Conservation (phyloP, 1,140 invertebrate species). For the Hylaeus anthracinus region DNA sequence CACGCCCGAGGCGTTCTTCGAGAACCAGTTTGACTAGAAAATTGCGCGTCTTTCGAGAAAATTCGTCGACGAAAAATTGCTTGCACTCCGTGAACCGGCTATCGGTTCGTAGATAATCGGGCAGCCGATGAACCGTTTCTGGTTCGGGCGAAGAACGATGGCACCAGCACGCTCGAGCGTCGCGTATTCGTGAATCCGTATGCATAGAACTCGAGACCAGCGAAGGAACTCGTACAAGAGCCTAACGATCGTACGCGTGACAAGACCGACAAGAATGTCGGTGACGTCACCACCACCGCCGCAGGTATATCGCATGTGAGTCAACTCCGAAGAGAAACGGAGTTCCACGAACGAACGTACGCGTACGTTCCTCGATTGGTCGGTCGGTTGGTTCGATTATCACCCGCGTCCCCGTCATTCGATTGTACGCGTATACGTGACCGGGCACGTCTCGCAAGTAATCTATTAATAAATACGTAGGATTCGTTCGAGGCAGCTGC, state of each 20-base stretch:
- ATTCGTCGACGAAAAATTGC: not conserved
- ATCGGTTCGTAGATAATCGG: not conserved
- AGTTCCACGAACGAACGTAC: conserved; percentile 41
- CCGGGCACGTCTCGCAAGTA: not conserved
- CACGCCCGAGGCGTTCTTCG: too few relatives aligned
- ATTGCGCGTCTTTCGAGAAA: not conserved
- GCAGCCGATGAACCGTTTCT: not conserved
- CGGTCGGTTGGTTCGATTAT: conserved; percentile 8
- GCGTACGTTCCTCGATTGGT: not conserved
- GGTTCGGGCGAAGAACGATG: not conserved
- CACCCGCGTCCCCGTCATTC: not conserved
- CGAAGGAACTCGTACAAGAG: conserved; percentile 61
- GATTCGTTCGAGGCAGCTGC: conserved; percentile 5
- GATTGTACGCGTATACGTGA: not conserved
- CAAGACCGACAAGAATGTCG: conserved; percentile 60
- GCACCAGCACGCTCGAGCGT: not conserved
- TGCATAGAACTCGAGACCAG: not conserved
- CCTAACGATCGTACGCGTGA: conserved; percentile 62
- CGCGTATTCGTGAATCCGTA: conserved; percentile 32
- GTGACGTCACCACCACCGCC: conserved; percentile 52
- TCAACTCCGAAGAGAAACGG: conserved; percentile 24
- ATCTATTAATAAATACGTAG: conserved; percentile 45
- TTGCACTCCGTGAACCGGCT: not conserved
- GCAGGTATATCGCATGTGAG: conserved; percentile 45
- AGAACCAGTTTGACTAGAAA: not conserved